Conservation (phyloP, 2,888 invertebrate genomes). For the Xanthia togata region DNA sequence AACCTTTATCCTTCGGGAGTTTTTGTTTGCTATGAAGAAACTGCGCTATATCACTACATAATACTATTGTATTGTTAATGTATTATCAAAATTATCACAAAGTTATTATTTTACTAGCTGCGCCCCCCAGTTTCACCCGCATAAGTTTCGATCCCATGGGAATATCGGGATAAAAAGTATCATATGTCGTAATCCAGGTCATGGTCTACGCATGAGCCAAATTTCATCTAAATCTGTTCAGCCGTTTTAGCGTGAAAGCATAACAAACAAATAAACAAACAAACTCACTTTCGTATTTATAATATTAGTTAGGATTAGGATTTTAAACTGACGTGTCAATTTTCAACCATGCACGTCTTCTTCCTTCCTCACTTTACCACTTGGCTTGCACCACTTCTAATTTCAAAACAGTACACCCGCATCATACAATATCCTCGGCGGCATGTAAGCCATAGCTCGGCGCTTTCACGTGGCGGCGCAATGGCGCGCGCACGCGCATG, state of each 20-base stretch:
- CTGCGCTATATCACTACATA: not conserved
- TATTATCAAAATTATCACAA: not conserved
- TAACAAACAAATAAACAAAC: too few relatives aligned
- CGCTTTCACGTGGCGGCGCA: slow-evolving; percentile 46
- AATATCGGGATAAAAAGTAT: too few relatives aligned
- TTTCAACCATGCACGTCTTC: not conserved
- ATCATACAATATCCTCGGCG: slow-evolving; percentile 22
- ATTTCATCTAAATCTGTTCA: too few relatives aligned
- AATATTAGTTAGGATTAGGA: too few relatives aligned
- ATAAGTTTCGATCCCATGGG: too few relatives aligned
- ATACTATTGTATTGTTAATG: not conserved
- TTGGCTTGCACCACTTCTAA: slow-evolving; percentile 19
- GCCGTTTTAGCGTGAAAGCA: too few relatives aligned
- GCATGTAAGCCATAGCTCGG: slow-evolving; percentile 54
- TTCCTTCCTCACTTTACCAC: slow-evolving; percentile 8
- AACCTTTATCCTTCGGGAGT: slow-evolving; percentile 25
- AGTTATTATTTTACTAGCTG: too few relatives aligned
- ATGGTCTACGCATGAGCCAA: too few relatives aligned
- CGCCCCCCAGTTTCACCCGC: too few relatives aligned
- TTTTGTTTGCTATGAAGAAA: not conserved
- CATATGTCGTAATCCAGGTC: too few relatives aligned
- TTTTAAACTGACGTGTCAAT: not conserved
- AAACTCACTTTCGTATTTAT: too few relatives aligned
- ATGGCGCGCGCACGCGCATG: slow-evolving; percentile 64
- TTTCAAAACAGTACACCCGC: slow-evolving; percentile 43